A percentile compares a stretch with the other conserved stretches of the same genome.
These are phyloP conservation scores for Turritopsis dohrnii DNA, from an alignment of 30 jellyfish, hydroid and myxozoan species.

Conservation along the genomic window DNA sequence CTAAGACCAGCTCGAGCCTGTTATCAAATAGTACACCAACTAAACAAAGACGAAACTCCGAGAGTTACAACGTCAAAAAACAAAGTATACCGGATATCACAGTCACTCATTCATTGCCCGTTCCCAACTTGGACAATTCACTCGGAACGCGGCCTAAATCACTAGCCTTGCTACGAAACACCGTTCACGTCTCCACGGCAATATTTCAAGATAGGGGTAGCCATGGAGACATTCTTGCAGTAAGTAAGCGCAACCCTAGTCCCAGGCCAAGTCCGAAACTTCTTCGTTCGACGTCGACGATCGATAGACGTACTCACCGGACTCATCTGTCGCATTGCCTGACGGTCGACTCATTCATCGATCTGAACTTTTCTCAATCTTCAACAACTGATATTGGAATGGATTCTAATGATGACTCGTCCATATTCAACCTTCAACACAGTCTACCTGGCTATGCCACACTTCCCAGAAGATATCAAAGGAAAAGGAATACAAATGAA, in stretches of 20 bases:
- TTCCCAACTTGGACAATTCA: background rate
- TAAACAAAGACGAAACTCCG: background rate
- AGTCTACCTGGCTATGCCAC: constrained; percentile 22
- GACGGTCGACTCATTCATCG: background rate
- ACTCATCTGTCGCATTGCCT: background rate
- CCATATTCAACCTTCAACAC: background rate
- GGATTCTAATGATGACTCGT: background rate
- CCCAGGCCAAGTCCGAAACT: constrained; percentile 1
- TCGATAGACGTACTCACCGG: background rate
- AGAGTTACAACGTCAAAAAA: background rate
- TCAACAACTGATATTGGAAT: constrained; percentile 3
- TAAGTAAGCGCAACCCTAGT: background rate
- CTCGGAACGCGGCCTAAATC: constrained; percentile 9
- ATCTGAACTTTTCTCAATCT: background rate
- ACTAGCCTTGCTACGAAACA: background rate
- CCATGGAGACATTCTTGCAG: background rate
- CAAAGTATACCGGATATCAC: background rate
- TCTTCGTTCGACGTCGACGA: background rate
- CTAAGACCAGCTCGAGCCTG: background rate
- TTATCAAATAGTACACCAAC: background rate
- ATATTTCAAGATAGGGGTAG: background rate
- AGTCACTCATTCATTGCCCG: background rate
- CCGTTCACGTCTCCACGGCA: background rate
- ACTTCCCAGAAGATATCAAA: constrained; percentile 20
- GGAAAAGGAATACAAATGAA: background rate